Base-by-base conservation (phyloP, 1,140 invertebrate genomes). In the Sinonovacula constricta region DNA sequence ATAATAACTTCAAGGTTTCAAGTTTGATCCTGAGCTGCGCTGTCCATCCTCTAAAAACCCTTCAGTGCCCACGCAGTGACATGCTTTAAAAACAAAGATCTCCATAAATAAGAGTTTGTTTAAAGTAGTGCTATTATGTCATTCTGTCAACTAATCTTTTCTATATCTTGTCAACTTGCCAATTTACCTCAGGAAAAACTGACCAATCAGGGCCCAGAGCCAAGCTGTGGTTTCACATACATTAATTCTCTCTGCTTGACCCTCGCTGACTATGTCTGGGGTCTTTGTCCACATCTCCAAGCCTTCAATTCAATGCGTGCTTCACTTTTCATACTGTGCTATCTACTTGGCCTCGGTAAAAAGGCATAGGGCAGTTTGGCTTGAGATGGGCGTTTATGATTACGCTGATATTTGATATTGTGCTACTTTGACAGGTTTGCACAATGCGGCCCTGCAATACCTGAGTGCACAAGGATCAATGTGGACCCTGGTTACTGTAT, bases 381-480 rank as follows among this genome's bases (percentile, higher is more conserved):
- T 57, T 57, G 28, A 76, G 22, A 54, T 66, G 49, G 51, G 67
- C 30, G 7, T 39, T 36, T 66, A 76, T 30, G 62, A 65, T 33
- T 67, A 51, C 22, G 53, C 51, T 76, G 72, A 66, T 76, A 76
- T 76, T 67, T 76, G 72, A 76, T 76, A 76, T 67, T 39, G 51
- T 63, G 34, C 63, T 67, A 59, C 59, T 76, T 65, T 59, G 62
- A 34, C 62, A 39, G 72, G 63, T 65, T 76, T 76, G 63, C 72
- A 76, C 72, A 76, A 76, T 76, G 45, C 51, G 63, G 62, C 51
- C n/a, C 63, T 57, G 39, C 53, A 45, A 76, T 76, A 76, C 72
- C 51, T 67, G 72, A 76, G 53, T 76, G 63, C 72, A 67, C 72
- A 65, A 15, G 14, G 54, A 76, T 76, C 72, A 76, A 76, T 76